These are phyloP conservation scores for Drosophila gaucha DNA, from an alignment of 2,888 invertebrate species.

Conservation along the genomic window DNA sequence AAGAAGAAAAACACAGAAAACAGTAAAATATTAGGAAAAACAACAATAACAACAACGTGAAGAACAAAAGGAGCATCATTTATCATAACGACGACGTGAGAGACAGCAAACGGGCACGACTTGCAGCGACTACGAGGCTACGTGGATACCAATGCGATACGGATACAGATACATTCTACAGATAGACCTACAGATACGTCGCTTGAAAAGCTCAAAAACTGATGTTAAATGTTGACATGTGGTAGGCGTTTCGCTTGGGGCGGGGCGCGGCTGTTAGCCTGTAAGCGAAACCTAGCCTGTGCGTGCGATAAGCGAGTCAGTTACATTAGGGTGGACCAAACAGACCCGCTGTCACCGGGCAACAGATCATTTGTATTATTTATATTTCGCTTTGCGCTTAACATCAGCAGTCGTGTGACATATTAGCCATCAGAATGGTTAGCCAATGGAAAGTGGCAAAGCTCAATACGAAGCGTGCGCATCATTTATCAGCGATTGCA, in stretches of 20 bases:
- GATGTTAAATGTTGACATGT: slow-evolving; percentile 76
- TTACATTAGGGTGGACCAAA: slow-evolving; percentile 29
- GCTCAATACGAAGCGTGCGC: slow-evolving; percentile 32
- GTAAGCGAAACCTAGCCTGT: slow-evolving; percentile 64
- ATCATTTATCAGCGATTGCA: slow-evolving; percentile 76
- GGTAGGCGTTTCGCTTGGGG: slow-evolving; percentile 50
- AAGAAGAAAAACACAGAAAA: slow-evolving; percentile 13
- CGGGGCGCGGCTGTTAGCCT: slow-evolving; percentile 46
- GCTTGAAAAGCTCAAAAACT: slow-evolving; percentile 59
- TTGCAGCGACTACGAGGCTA: slow-evolving; percentile 36
- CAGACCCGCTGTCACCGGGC: slow-evolving; percentile 29
- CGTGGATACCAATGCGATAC: slow-evolving; percentile 23
- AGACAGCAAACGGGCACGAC: slow-evolving; percentile 46
- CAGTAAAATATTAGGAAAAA: slow-evolving; percentile 57
- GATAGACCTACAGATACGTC: slow-evolving; percentile 45
- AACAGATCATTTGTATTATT: slow-evolving; percentile 72
- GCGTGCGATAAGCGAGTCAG: too few relatives aligned
- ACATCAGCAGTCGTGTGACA: slow-evolving; percentile 70
- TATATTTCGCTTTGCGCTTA: slow-evolving; percentile 72
- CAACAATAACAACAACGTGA: slow-evolving; percentile 10
- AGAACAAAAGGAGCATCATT: slow-evolving; percentile 63
- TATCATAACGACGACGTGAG: slow-evolving; percentile 74
- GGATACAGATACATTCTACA: slow-evolving; percentile 38
- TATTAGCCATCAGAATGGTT: slow-evolving; percentile 54
- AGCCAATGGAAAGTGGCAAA: background rate